These are phyloP conservation scores for Cheirogaleus major DNA, from an alignment of 2,797 vertebrate genomes.

Conservation along the genomic window DNA sequence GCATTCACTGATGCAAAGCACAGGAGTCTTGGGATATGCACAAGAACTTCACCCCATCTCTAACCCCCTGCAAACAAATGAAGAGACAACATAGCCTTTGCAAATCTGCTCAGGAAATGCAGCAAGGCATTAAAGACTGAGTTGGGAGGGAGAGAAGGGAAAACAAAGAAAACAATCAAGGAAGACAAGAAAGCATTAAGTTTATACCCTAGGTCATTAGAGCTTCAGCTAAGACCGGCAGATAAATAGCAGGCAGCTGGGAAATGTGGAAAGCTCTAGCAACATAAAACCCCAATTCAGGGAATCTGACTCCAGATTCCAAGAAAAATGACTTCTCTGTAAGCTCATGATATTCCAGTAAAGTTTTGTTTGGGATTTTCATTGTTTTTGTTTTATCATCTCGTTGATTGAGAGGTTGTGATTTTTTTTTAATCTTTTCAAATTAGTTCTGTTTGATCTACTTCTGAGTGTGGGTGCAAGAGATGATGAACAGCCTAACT, in stretches of 20 bases:
- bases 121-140: background rate
- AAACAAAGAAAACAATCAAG: background rate
- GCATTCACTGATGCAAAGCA: background rate
- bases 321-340: conserved; percentile 43
- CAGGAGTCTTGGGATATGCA: background rate
- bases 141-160: background rate
- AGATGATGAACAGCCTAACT: background rate
- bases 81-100: background rate
- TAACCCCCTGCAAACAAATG: background rate
- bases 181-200: background rate
- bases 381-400: background rate
- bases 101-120: conserved; percentile 28
- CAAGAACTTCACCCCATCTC: background rate
- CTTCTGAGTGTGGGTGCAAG: background rate
- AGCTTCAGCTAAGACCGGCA: background rate
- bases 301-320: background rate
- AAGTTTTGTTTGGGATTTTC: conserved; percentile 31
- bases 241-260: background rate
- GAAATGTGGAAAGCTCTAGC: background rate
- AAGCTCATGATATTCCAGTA: conserved; percentile 45
- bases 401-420: background rate
- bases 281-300: background rate
- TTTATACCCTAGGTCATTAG: background rate
- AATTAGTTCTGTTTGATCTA: background rate
- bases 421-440: background rate